Evolutionary conservation across 2,888 invertebrate genomes (phyloP).

Genomic region (Anagyrus pseudococci): DNA sequence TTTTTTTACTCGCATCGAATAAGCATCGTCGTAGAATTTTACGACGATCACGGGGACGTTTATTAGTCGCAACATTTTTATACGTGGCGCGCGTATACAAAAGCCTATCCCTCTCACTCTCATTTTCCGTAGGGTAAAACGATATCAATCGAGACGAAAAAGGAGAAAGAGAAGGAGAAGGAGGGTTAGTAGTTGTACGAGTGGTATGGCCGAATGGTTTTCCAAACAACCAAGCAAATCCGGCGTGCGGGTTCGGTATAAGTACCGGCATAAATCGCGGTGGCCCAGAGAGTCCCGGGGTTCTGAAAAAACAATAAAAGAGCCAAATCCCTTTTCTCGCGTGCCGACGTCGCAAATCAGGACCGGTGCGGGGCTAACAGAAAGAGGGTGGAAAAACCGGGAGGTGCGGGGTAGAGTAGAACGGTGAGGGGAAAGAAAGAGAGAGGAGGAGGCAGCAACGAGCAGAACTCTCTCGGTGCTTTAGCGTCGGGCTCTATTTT

Average conservation of each 20-base stretch:
- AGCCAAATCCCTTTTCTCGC: conserved; percentile 28
- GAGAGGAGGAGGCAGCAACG: too few relatives aligned
- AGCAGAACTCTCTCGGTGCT: too few relatives aligned
- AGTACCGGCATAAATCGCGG: conserved; percentile 24
- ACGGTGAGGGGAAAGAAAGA: background rate
- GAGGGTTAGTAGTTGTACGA: too few relatives aligned
- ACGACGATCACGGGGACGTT: conserved; percentile 17
- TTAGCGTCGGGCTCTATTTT: too few relatives aligned
- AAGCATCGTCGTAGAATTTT: conserved; percentile 22
- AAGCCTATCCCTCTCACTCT: background rate
- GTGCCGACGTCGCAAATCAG: conserved; percentile 27
- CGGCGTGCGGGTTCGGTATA: too few relatives aligned
- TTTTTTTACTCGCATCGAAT: conserved; percentile 17
- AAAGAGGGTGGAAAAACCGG: conserved; percentile 6
- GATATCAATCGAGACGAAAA: conserved; percentile 6
- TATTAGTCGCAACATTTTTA: conserved; percentile 20
- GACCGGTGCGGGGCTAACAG: conserved; percentile 3
- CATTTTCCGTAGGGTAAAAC: too few relatives aligned
- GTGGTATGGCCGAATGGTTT: too few relatives aligned
- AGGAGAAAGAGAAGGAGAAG: too few relatives aligned
- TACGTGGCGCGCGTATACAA: background rate
- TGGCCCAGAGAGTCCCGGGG: background rate
- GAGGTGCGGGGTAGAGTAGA: conserved; percentile 1
- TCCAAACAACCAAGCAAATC: too few relatives aligned
- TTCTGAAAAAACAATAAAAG: conserved; percentile 19